These are phyloP conservation scores for Parazoanthus atlanticus DNA, from an alignment of 92 coral and sea anemone genomes.

Conservation along the genomic window DNA sequence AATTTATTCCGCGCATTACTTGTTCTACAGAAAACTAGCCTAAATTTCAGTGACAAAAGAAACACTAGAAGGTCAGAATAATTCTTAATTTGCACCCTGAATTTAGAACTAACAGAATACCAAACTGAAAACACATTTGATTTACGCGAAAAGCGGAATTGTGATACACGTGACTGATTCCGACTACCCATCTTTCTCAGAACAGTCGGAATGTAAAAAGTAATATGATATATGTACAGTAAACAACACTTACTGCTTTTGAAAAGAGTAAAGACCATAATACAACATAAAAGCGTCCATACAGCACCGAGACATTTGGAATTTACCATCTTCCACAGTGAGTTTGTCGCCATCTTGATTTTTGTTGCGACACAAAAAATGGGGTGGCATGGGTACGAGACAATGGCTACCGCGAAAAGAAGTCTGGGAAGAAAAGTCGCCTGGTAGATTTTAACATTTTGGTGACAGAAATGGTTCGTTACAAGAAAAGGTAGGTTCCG, in stretches of 20 bases:
- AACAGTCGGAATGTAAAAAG: neutral
- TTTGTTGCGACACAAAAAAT: neutral
- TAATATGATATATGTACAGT: neutral
- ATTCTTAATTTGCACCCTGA: too few species aligned
- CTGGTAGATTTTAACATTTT: neutral
- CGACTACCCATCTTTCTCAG: too few species aligned
- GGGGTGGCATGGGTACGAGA: slow-evolving; percentile 2
- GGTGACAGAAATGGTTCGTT: neutral
- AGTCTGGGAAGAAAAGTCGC: neutral
- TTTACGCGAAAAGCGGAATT: too few species aligned
- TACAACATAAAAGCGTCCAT: neutral
- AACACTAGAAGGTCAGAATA: too few species aligned
- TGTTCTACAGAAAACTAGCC: too few species aligned
- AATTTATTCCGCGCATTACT: too few species aligned
- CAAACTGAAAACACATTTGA: neutral
- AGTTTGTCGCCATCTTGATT: too few species aligned
- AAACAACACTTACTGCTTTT: slow-evolving; percentile 10
- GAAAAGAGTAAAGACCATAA: slow-evolving; percentile 4
- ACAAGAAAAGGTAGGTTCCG: slow-evolving; percentile 14
- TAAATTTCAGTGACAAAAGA: too few species aligned
- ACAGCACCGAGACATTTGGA: neutral
- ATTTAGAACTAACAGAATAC: neutral
- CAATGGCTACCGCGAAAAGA: neutral
- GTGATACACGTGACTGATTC: slow-evolving; percentile 13
- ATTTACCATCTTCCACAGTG: neutral